Conservation (phyloP, 2,797 vertebrate species). For the Cyprinella venusta region DNA sequence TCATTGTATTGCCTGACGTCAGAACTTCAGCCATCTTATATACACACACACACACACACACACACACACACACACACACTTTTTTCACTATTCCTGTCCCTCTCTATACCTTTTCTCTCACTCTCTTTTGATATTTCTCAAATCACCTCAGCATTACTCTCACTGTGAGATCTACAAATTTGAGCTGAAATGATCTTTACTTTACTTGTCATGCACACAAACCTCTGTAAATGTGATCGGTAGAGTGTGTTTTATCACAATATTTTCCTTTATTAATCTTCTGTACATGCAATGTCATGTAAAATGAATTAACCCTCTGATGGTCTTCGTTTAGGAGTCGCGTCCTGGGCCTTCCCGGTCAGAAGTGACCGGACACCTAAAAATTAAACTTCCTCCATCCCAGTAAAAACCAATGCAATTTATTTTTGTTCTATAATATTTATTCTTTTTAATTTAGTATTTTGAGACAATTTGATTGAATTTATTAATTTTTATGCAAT, state of each 20-base stretch:
- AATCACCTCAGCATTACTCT: not conserved
- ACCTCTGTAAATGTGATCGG: too few relatives aligned
- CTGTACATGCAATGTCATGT: not conserved
- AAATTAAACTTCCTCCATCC: too few relatives aligned
- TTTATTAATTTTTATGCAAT: too few relatives aligned
- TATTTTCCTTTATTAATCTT: not conserved
- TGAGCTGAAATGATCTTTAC: not conserved
- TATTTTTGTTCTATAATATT: too few relatives aligned
- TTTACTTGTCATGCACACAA: not conserved
- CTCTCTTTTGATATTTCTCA: not conserved
- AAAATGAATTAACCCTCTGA: too few relatives aligned
- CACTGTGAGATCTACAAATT: not conserved
- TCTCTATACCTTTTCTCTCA: not conserved
- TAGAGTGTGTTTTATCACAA: not conserved
- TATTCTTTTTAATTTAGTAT: too few relatives aligned
- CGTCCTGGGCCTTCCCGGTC: too few relatives aligned
- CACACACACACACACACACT: not conserved
- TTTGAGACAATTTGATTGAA: too few relatives aligned
- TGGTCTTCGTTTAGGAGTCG: too few relatives aligned
- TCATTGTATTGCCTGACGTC: not conserved
- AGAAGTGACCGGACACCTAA: too few relatives aligned
- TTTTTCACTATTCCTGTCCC: constrained; percentile 6
- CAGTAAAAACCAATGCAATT: too few relatives aligned
- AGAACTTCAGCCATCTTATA: not conserved
- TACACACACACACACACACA: not conserved